These are phyloP conservation scores for Andrena praecox DNA, from an alignment of 2,888 invertebrate species.

Conservation along the genomic window DNA sequence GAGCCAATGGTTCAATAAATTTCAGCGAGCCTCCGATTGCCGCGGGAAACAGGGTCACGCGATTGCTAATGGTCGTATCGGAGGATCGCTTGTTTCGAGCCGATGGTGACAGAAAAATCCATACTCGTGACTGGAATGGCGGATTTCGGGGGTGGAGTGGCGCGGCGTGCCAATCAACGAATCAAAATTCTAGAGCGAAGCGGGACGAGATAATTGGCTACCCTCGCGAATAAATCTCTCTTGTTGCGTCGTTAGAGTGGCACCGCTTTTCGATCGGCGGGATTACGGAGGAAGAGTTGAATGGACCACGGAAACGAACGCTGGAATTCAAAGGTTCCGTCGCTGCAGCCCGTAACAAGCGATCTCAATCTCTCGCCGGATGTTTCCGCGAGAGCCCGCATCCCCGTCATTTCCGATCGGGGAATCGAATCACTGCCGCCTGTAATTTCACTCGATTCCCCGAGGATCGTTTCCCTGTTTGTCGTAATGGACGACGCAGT, in stretches of 20 bases:
- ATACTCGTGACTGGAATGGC: slow-evolving; percentile 25
- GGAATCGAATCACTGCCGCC: slow-evolving; percentile 37
- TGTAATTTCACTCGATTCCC: slow-evolving; percentile 43
- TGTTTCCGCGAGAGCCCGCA: slow-evolving; percentile 25
- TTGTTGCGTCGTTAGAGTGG: background rate
- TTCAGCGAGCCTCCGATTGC: slow-evolving; percentile 38
- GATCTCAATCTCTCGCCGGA: slow-evolving; percentile 41
- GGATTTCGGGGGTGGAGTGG: slow-evolving; percentile 28
- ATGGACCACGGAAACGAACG: slow-evolving; percentile 36
- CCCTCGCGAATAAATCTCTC: too few relatives aligned
- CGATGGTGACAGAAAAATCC: slow-evolving; percentile 42
- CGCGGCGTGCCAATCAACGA: background rate
- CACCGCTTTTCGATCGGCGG: background rate
- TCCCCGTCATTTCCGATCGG: slow-evolving; percentile 44
- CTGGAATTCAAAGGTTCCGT: slow-evolving; percentile 29
- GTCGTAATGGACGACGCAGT: slow-evolving; percentile 37
- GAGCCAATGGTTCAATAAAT: slow-evolving; percentile 62
- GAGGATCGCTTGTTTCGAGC: slow-evolving; percentile 54
- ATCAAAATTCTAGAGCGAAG: background rate
- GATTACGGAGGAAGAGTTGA: slow-evolving; percentile 5
- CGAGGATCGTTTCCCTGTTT: slow-evolving; percentile 30
- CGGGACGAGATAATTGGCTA: too few relatives aligned
- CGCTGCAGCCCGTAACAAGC: slow-evolving; percentile 12
- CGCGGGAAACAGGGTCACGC: slow-evolving; percentile 53
- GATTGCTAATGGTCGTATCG: slow-evolving; percentile 65